Evolutionary conservation across 2,888 invertebrate species (phyloP), one percentile per base, ranked within the genome.

Genomic region (Drosophila yooni): DNA sequence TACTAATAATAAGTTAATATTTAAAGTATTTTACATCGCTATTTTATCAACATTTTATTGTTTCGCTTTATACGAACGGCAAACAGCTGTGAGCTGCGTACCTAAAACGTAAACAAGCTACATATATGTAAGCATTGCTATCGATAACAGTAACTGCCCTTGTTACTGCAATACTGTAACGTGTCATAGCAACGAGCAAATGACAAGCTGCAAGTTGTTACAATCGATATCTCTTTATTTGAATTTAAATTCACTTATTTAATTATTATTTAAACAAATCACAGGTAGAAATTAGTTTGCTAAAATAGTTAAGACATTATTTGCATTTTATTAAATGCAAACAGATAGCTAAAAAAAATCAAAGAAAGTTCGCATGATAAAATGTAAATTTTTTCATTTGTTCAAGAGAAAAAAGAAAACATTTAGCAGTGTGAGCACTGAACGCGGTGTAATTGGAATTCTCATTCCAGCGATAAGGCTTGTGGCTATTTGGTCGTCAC

Each of bases 71-170:
- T 29, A 7, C 4, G 40, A 27, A 43, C 4, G 18, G 11, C 56
- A 76, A 46, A 79, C 63, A 74, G 63, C 53, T 76, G 60, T 59
- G 43, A 54, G 36, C 72, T 63, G 72, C 71, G 52, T 71, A 71
- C 46, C 33, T 25, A 13, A 25, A 29, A 21, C 21, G 27, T n/a
- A 25, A 15, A 5, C 10, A 38, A 33, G n/a, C 18, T 18, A 21
- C 46, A 70, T 31, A 21, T 38, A 36, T 38, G n/a, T 21, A 8
- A 25, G 40, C 21, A 25, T 51, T 31, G 51, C 7, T 68, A 68
- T 68, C 74, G 74, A 74, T 69, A 69, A 60, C 27, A 36, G 48
- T 27, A 7, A 27, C 66, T 71, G 61, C 7, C 40, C 15, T 15
- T n/a, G n/a, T 13, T n/a, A 29, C 61, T 65, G 52, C 5, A 48